Percentiles rank a stretch among this genome's conserved stretches.
These are phyloP conservation scores for Philopotamus ludificatus DNA, from an alignment of 1,140 invertebrate genomes.

Conservation along the genomic window DNA sequence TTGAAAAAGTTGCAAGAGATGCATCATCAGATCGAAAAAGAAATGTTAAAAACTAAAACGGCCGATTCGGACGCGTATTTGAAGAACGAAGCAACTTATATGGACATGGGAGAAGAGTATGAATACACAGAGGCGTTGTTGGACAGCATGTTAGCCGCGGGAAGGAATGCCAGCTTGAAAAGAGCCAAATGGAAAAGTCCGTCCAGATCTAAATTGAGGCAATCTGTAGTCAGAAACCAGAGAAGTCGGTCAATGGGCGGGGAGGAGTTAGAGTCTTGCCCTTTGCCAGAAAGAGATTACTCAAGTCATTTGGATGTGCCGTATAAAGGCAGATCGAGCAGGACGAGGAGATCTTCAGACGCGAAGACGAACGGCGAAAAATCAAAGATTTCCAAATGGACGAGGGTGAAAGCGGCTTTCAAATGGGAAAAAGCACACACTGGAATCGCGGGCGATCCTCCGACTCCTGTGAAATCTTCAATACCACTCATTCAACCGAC, in stretches of 20 bases:
- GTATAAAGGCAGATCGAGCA: conserved; percentile 18
- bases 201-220: conserved; percentile 50
- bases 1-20: conserved; percentile 65
- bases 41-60: conserved; percentile 47
- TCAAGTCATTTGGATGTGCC: conserved; percentile 27
- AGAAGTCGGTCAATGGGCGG: conserved; percentile 54
- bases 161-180: conserved; percentile 50
- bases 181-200: conserved; percentile 53
- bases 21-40: conserved; percentile 52
- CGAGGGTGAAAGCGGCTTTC: conserved; percentile 78
- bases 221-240: conserved; percentile 52
- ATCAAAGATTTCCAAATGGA: conserved; percentile 75
- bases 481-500: background rate
- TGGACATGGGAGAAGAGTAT: conserved; percentile 58
- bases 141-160: conserved; percentile 55
- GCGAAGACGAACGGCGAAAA: conserved; percentile 51
- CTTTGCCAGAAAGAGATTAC: conserved; percentile 23
- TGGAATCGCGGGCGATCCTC: conserved; percentile 22
- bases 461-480: background rate
- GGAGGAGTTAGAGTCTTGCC: conserved; percentile 49
- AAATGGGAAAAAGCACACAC: conserved; percentile 68
- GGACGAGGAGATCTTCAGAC: conserved; percentile 48
- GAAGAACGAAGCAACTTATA: conserved; percentile 51
- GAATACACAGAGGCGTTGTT: conserved; percentile 60
- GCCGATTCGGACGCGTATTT: conserved; percentile 48